Percentiles rank a stretch among this genome's conserved stretches.
Conservation (phyloP, 2,888 invertebrate species). For the Cosmorhoe ocellata region DNA sequence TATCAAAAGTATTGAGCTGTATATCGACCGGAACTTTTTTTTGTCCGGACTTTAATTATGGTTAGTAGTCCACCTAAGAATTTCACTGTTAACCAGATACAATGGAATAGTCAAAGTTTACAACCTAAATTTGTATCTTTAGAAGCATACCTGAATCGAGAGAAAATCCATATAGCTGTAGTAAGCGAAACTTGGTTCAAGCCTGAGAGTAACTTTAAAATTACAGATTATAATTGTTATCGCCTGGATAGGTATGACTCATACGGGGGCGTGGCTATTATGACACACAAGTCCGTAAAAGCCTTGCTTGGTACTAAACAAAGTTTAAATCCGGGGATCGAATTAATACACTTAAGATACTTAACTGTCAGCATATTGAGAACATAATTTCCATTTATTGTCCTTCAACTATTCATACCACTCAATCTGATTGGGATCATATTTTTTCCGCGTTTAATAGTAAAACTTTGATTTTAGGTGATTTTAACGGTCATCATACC, state of each 20-base stretch:
- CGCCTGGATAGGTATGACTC: neutral
- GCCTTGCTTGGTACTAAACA: neutral
- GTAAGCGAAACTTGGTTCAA: slow-evolving; percentile 5
- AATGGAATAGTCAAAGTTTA: neutral
- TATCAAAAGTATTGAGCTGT: no score
- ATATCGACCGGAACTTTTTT: neutral
- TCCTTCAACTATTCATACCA: slow-evolving; percentile 20
- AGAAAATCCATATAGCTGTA: neutral
- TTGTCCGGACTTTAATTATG: neutral
- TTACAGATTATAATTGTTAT: neutral
- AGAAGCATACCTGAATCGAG: neutral
- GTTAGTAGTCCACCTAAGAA: neutral
- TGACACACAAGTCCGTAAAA: slow-evolving; percentile 16
- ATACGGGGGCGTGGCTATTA: slow-evolving; percentile 10
- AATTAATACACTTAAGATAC: slow-evolving; percentile 19
- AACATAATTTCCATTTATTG: slow-evolving; percentile 28
- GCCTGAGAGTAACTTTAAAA: neutral
- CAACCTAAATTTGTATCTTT: neutral
- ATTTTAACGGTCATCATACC: slow-evolving; percentile 31
- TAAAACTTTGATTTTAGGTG: slow-evolving; percentile 3
- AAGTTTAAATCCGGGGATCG: slow-evolving; percentile 22
- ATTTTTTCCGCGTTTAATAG: slow-evolving; percentile 14
- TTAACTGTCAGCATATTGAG: slow-evolving; percentile 8
- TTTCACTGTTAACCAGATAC: neutral
- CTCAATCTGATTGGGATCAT: slow-evolving; percentile 25